Conservation (phyloP, 23 tunicate species). For the Corella eumyota region DNA sequence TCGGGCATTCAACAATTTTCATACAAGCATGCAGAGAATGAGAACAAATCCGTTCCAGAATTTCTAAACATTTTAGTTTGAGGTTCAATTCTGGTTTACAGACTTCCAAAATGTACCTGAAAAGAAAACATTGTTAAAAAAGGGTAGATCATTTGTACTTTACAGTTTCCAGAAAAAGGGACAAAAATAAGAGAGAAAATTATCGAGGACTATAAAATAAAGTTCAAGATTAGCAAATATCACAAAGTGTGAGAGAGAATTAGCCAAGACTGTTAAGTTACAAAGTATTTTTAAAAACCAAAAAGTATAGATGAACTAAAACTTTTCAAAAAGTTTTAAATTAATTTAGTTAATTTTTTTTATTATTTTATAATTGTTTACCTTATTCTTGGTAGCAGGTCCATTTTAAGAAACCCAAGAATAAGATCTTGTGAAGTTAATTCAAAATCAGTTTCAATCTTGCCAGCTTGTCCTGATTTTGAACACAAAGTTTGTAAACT, state of each 20-base stretch:
- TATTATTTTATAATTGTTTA: not conserved
- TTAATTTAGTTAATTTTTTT: not conserved
- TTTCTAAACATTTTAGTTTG: slow-evolving; percentile 34
- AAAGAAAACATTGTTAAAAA: too few species aligned
- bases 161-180: too few species aligned
- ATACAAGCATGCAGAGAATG: slow-evolving; percentile 38
- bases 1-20: slow-evolving; percentile 33
- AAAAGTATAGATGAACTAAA: too few species aligned
- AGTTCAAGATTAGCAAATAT: too few species aligned
- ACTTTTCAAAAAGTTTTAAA: too few species aligned
- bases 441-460: slow-evolving; percentile 23
- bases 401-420: slow-evolving; percentile 33
- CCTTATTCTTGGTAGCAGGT: slow-evolving; percentile 42
- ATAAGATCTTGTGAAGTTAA: slow-evolving; percentile 28
- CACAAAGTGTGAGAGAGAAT: too few species aligned
- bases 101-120: slow-evolving; percentile 60
- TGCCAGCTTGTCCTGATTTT: slow-evolving; percentile 3
- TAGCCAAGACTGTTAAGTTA: too few species aligned
- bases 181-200: too few species aligned
- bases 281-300: too few species aligned
- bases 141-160: too few species aligned
- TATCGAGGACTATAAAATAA: too few species aligned
- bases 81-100: slow-evolving; percentile 22
- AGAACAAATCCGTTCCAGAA: slow-evolving; percentile 18
- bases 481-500: slow-evolving; percentile 4